phyloP scores from a whole-genome alignment of 2,113 vertebrate genomes.

The Verasper variegatus region DNA sequence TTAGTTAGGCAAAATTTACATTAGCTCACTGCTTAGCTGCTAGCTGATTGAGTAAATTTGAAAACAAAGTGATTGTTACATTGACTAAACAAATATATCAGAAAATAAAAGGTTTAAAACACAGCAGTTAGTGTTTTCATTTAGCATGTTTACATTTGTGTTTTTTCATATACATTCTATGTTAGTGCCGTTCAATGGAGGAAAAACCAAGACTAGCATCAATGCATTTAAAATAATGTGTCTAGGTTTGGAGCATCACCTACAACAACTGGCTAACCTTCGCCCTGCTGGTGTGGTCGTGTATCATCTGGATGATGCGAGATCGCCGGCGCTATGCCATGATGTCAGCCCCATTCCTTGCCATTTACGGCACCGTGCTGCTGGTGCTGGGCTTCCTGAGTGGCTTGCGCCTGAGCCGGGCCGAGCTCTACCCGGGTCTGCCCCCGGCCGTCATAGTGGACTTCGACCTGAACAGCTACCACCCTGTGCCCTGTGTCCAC shows the following conservation, averaged over 20 bases:
- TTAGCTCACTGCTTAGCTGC: not conserved
- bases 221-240: not conserved
- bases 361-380: slow-evolving; percentile 82
- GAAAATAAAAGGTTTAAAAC: too few species aligned
- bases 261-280: slow-evolving; percentile 84
- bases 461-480: slow-evolving; percentile 81
- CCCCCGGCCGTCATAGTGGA: slow-evolving; percentile 77
- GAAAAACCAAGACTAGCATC: too few species aligned
- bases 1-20: not conserved
- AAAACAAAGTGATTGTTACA: not conserved
- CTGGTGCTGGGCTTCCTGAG: slow-evolving; percentile 80
- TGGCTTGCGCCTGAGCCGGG: slow-evolving; percentile 79
- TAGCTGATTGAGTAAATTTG: too few species aligned
- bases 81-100: not conserved
- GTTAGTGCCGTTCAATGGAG: too few species aligned
- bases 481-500: slow-evolving; percentile 79
- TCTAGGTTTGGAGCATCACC: slow-evolving; percentile 83
- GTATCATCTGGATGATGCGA: slow-evolving; percentile 81
- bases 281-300: slow-evolving; percentile 85
- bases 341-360: slow-evolving; percentile 87
- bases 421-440: slow-evolving; percentile 80
- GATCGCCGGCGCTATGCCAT: slow-evolving; percentile 83
- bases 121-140: too few species aligned
- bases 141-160: too few species aligned
- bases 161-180: too few species aligned